phyloP scores from a whole-genome alignment of 2,888 invertebrate genomes.

The Hoplodrina blanda region DNA sequence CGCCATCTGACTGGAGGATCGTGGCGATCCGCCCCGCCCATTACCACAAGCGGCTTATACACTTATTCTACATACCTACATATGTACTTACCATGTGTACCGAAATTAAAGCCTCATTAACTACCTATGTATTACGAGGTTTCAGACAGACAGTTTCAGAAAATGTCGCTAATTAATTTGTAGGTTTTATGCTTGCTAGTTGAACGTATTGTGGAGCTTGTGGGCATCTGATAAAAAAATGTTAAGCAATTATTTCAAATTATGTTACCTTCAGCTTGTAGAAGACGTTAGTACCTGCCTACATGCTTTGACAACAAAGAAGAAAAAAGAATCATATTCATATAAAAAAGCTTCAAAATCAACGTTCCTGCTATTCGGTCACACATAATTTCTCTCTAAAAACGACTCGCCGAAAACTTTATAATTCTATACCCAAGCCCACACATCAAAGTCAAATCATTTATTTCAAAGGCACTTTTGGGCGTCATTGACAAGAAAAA shows the following conservation, averaged over 20 bases:
- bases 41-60: slow-evolving; percentile 79
- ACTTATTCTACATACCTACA: slow-evolving; percentile 60
- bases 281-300: neutral
- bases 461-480: too few relatives aligned
- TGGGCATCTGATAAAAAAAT: too few relatives aligned
- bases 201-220: neutral
- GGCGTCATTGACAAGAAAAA: too few relatives aligned
- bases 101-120: slow-evolving; percentile 61
- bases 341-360: neutral
- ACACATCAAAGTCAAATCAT: neutral
- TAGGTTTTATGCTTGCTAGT: neutral
- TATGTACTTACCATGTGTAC: slow-evolving; percentile 49
- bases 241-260: too few relatives aligned
- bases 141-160: slow-evolving; percentile 13
- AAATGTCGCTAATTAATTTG: slow-evolving; percentile 30
- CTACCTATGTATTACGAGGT: slow-evolving; percentile 33
- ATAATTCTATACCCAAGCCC: slow-evolving; percentile 2
- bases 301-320: too few relatives aligned
- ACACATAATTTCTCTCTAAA: neutral
- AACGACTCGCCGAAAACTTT: neutral
- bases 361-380: neutral
- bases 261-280: too few relatives aligned
- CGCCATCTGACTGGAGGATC: slow-evolving; percentile 83
- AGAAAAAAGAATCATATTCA: too few relatives aligned
- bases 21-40: slow-evolving; percentile 80